phyloP scores from a whole-genome alignment of 2,797 vertebrate species.

The Gallirallus australis region DNA sequence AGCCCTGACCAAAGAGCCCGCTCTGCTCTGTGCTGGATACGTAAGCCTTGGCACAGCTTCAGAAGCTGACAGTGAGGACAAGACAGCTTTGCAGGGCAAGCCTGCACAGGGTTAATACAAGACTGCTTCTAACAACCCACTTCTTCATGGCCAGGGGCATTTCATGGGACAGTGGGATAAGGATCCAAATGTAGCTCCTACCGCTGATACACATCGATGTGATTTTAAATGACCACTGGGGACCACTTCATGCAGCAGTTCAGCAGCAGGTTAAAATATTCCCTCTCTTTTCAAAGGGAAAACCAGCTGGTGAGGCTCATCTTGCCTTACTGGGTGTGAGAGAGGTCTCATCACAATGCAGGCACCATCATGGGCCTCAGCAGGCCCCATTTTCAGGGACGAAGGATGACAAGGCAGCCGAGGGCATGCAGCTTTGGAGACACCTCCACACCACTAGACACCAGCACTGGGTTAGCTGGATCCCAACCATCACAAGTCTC shows the following conservation, averaged over 20 bases:
- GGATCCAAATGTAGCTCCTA: neutral
- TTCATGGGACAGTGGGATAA: neutral
- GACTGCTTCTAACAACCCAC: neutral
- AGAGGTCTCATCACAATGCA: neutral
- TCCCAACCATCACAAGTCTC: fast-evolving
- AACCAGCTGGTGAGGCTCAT: neutral
- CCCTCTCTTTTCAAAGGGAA: neutral
- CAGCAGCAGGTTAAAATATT: neutral
- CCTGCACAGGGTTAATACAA: fast-evolving
- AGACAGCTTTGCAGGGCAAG: neutral
- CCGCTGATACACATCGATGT: neutral
- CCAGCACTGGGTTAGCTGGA: neutral
- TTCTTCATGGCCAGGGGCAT: neutral
- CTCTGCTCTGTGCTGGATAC: neutral
- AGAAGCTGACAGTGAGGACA: neutral
- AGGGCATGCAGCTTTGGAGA: neutral
- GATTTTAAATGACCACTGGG: neutral
- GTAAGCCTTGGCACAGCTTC: neutral
- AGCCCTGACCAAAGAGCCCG: fast-evolving
- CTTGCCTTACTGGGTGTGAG: neutral
- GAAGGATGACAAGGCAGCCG: neutral
- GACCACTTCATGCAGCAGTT: neutral
- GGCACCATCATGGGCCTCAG: neutral
- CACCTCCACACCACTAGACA: neutral
- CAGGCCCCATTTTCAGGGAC: neutral